These are phyloP conservation scores for Pachycephala philippinensis DNA, from an alignment of 2,113 vertebrate genomes.

Conservation along the genomic window DNA sequence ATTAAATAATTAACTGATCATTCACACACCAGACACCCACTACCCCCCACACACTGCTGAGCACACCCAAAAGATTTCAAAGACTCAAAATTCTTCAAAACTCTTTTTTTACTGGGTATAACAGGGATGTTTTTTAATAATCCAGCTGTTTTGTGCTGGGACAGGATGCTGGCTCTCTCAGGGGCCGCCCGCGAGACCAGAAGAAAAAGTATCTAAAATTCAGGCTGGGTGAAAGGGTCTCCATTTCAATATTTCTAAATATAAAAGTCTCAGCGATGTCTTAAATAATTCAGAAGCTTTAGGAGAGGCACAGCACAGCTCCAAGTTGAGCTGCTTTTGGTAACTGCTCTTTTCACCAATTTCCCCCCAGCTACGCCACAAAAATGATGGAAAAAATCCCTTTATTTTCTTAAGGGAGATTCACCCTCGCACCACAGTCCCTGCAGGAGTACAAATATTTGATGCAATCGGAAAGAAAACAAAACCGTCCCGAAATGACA, in stretches of 20 bases:
- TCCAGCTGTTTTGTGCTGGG: background rate
- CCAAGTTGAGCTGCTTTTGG: background rate
- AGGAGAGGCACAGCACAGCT: background rate
- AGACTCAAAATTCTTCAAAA: background rate
- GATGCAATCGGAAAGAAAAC: constrained; percentile 24
- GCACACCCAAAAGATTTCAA: background rate
- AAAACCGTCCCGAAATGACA: constrained; percentile 1
- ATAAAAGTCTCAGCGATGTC: background rate
- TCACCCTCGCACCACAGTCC: background rate
- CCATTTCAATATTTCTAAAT: background rate
- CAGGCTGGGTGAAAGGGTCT: background rate
- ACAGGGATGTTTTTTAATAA: background rate
- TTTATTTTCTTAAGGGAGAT: background rate
- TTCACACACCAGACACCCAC: background rate
- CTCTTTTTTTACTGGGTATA: background rate
- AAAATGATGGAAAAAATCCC: background rate
- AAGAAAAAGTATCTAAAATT: background rate
- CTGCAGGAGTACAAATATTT: constrained; percentile 30
- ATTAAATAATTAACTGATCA: background rate
- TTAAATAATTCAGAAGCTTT: background rate
- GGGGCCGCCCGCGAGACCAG: fast-evolving
- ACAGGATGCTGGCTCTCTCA: background rate
- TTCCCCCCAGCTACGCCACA: background rate
- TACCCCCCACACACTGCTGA: fast-evolving
- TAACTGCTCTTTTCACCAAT: background rate